These are phyloP conservation scores for Papio anubis DNA, from an alignment of 2,113 vertebrate genomes.

Conservation along the genomic window DNA sequence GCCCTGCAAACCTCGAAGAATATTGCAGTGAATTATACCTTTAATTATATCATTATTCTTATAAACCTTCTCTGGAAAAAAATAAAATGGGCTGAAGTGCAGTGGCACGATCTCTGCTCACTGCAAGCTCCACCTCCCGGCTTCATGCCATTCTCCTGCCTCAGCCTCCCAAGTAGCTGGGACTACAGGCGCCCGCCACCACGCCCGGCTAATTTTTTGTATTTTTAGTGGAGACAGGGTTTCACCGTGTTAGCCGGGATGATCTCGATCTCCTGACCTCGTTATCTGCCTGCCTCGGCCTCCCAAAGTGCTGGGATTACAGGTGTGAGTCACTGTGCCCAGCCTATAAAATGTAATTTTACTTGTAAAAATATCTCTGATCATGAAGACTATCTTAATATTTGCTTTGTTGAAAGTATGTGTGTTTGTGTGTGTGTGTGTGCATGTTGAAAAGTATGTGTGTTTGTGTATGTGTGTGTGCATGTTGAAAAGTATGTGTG, in stretches of 20 bases:
- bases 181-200: no score
- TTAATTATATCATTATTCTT: constrained; percentile 50
- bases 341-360: background rate
- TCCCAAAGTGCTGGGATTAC: no score
- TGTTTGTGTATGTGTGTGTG: background rate
- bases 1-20: constrained; percentile 34
- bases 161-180: no score
- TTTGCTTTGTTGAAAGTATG: background rate
- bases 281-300: no score
- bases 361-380: background rate
- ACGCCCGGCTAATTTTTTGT: no score
- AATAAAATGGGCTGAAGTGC: background rate
- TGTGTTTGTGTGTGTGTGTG: background rate
- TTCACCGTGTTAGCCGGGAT: no score
- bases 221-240: no score
- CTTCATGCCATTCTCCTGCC: no score
- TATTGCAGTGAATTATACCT: constrained; percentile 59
- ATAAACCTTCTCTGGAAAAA: constrained; percentile 37
- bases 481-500: background rate
- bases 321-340: no score
- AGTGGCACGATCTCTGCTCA: fast-evolving
- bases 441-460: background rate
- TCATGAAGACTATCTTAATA: background rate
- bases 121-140: no score
- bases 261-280: no score